These are phyloP conservation scores for Danio albolineatus DNA, from an alignment of 2,797 vertebrate species.

Conservation along the genomic window DNA sequence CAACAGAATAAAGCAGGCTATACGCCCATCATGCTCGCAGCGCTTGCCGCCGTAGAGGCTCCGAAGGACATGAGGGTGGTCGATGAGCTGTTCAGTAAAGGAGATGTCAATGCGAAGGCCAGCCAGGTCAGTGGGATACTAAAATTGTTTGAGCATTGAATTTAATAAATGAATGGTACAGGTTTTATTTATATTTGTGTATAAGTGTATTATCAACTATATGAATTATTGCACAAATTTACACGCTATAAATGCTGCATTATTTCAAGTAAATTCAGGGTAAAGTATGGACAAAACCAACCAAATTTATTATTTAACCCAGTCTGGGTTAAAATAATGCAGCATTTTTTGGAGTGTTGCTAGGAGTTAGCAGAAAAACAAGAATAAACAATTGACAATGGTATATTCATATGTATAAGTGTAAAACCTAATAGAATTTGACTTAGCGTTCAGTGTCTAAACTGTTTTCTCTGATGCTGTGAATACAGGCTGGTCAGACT, in stretches of 20 bases:
- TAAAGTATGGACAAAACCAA: no score
- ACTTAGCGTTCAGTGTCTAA: background rate
- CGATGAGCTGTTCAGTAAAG: slow-evolving; percentile 93
- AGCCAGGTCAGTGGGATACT: slow-evolving; percentile 87
- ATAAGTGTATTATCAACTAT: no score
- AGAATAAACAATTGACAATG: background rate
- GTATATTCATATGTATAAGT: background rate
- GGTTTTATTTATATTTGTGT: no score
- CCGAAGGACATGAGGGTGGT: slow-evolving; percentile 93
- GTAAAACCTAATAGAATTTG: background rate
- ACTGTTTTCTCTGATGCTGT: slow-evolving; percentile 3
- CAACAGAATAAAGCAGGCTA: slow-evolving; percentile 99
- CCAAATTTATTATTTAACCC: no score
- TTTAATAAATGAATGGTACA: background rate
- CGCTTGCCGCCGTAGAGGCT: slow-evolving; percentile 92
- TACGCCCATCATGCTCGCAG: slow-evolving; percentile 98
- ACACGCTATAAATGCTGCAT: no score
- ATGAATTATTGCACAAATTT: no score
- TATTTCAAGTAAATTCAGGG: no score
- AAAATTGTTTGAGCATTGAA: background rate
- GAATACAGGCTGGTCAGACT: slow-evolving; percentile 91
- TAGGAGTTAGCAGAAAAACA: background rate
- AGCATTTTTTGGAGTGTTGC: no score
- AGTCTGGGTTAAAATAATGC: no score
- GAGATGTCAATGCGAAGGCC: slow-evolving; percentile 96